Conservation (phyloP, 2,113 vertebrate genomes). For the Platycercus adscitus region DNA sequence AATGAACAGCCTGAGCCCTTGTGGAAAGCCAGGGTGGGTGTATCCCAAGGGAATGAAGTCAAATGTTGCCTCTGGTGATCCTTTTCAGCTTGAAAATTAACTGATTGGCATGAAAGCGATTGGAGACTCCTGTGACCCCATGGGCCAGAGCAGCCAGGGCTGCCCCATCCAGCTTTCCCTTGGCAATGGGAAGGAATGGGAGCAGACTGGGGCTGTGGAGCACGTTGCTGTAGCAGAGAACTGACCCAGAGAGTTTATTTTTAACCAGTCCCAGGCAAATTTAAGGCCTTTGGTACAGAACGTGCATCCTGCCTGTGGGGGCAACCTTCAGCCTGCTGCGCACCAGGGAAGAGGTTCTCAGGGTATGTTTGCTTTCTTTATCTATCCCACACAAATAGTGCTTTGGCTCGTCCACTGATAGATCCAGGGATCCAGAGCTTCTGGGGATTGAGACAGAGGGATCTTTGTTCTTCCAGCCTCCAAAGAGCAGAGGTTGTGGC, state of each 20-base stretch:
- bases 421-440: neutral
- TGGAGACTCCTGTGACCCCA: neutral
- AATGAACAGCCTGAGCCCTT: neutral
- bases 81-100: neutral
- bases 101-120: neutral
- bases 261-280: neutral
- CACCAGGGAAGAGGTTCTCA: neutral
- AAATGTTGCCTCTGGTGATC: neutral
- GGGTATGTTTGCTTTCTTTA: neutral
- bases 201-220: neutral
- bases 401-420: neutral
- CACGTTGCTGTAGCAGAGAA: neutral
- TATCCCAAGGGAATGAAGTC: neutral
- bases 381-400: neutral
- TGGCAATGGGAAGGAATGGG: neutral
- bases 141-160: neutral
- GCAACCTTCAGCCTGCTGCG: neutral
- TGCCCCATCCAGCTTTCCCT: neutral
- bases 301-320: neutral
- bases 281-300: neutral
- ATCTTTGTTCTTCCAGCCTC: neutral
- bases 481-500: neutral
- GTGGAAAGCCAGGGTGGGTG: neutral
- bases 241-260: neutral
- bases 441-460: neutral